Evolutionary conservation across 2,888 invertebrate species (phyloP), one percentile per base, ranked within the genome.

Genomic region (Diarsia dahlii): DNA sequence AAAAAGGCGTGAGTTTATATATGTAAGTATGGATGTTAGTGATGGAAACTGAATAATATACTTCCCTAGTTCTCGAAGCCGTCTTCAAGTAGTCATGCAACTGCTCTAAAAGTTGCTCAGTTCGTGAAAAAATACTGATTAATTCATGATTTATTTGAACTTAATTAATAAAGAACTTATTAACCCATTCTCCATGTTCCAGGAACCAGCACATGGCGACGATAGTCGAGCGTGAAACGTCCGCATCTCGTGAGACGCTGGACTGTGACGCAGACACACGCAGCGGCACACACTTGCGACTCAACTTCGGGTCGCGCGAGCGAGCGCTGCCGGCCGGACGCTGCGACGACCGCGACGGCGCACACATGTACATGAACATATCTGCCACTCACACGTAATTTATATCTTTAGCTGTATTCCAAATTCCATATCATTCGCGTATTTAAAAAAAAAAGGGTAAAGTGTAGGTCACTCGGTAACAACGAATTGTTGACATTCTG

Each of bases 351-450:
- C 90, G 92, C 64, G 95, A 95, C 83, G 92, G 91, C 9, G 94
- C 95, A 0, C 96, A 96, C 86, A 92, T 96, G 93, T 97, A 97
- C 76, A 97, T 97, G 94, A 97, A 96, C 85, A 95, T 97, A 89
- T 95, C 96, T 23, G 94, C 96, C 62, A 93, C 96, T 15, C 95
- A 95, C 81, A 93, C 94, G 56, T 95, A 92, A 88, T 73, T 66
- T 64, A 69, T 50, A 85, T 58, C 34, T 58, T 67, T 78, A 79
- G 66, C 60, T 80, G 46, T 80, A 76, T 77, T 77, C 46, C 46
- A 74, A 76, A 81, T 78, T 15, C 74, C 72, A 67, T 64, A 66
- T 76, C 62, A 82, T 78, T 76, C 20, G 46, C 73, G 67, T 75
- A 56, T 81, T 78, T 66, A 45, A 60, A 63, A 12, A 73, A n/a